Base-by-base conservation (phyloP, 2,797 vertebrate genomes). In the Diplodus puntazzo region DNA sequence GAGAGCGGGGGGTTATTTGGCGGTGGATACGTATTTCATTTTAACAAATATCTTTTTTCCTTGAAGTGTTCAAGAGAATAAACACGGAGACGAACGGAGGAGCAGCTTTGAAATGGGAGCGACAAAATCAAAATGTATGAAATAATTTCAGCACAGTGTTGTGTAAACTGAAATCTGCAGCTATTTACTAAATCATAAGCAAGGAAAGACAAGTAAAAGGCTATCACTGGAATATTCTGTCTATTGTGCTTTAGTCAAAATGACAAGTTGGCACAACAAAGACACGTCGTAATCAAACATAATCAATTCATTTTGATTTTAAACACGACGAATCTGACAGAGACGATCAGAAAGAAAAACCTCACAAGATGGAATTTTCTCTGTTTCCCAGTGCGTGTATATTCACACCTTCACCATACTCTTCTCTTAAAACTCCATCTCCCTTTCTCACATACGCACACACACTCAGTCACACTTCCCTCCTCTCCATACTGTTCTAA, bases 401-500 rank as follows among this genome's bases (percentile, higher is more conserved):
- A 76, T 50, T 91, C 79, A 75, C 88, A 86, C 80, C 71, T 84
- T 77, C 76, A 72, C 43, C 79, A 73, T 75, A 78, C 49, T 74
- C 67, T 71, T 77, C 66, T 77, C 66, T 76, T 81, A 76, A 82
- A 75, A 77, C 75, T 65, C 76, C 83, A 81, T 74, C 79, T 84
- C 75, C 69, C 65, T 67, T 72, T 85, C 74, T 83, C 77, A 73
- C 77, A 78, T 64, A 20, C 71, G 34, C 62, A 23, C 61, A 46
- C 53, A 78, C 60, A 63, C 30, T 45, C 61, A 48, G 71, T 88
- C 88, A 85, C 91, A 91, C 82, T 65, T 81, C 61, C 50, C 72
- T 74, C 72, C 76, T 77, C 82, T 83, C 71, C 70, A 64, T 80
- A 87, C 81, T 82, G 85, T 81, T 90, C 75, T 76, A 80, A 90